Evolutionary conservation across 2,888 invertebrate species (phyloP).

Genomic region (Acanthoscelides obtectus): DNA sequence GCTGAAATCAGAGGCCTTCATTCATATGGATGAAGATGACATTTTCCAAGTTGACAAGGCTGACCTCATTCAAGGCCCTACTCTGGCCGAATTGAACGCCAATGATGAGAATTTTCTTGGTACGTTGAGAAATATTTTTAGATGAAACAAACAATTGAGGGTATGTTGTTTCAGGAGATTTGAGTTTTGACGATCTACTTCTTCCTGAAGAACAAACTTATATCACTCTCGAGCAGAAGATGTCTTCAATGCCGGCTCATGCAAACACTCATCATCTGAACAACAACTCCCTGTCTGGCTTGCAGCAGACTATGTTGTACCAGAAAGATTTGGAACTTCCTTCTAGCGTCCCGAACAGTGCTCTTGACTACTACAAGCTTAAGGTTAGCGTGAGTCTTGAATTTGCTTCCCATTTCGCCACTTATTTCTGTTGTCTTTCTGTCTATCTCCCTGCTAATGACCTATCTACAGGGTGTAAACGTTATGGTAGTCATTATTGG

Average conservation of each 20-base stretch:
- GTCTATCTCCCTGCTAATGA: too few relatives aligned
- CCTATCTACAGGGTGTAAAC: too few relatives aligned
- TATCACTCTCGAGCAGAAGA: slow-evolving; percentile 25
- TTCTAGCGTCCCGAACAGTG: slow-evolving; percentile 49
- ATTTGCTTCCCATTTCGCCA: too few relatives aligned
- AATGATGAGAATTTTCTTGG: slow-evolving; percentile 79
- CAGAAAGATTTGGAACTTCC: slow-evolving; percentile 39
- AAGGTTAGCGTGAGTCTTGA: too few relatives aligned
- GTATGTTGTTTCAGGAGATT: slow-evolving; percentile 61
- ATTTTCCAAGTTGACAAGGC: slow-evolving; percentile 86
- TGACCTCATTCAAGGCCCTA: slow-evolving; percentile 76
- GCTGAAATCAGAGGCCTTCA: slow-evolving; percentile 59
- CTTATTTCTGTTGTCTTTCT: too few relatives aligned
- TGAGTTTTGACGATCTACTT: slow-evolving; percentile 80
- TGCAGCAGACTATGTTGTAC: slow-evolving; percentile 33
- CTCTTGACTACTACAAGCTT: background rate
- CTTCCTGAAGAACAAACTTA: slow-evolving; percentile 66
- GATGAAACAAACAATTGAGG: background rate
- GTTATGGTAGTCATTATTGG: too few relatives aligned
- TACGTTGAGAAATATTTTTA: slow-evolving; percentile 10
- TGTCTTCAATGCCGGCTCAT: slow-evolving; percentile 22
- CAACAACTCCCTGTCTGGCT: slow-evolving; percentile 36
- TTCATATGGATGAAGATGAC: slow-evolving; percentile 79
- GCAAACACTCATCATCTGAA: slow-evolving; percentile 35
- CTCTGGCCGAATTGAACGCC: slow-evolving; percentile 79